Evolutionary conservation across 23 tunicate genomes (phyloP).

Genomic region (Botrylloides violaceus): DNA sequence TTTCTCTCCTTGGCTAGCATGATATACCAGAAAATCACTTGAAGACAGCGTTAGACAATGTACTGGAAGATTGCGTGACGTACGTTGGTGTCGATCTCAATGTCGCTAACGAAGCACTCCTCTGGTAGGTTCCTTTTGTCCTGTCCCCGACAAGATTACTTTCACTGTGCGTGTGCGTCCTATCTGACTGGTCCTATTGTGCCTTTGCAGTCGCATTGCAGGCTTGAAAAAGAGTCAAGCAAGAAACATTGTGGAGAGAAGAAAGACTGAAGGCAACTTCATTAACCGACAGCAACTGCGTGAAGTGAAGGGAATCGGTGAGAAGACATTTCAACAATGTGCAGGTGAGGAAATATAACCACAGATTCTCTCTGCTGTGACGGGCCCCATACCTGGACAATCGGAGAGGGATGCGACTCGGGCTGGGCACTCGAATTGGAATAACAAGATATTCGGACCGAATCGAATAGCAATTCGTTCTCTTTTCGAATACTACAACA

Average conservation of each 20-base stretch:
- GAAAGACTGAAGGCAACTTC: constrained; percentile 60
- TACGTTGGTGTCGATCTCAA: constrained; percentile 93
- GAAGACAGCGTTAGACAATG: constrained; percentile 46
- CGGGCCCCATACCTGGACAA: no score
- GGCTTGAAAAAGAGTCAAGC: constrained; percentile 77
- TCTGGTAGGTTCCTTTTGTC: constrained; percentile 46
- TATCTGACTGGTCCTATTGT: neutral
- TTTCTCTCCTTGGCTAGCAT: constrained; percentile 37
- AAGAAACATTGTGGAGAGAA: constrained; percentile 44
- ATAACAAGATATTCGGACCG: no score
- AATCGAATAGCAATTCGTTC: no score
- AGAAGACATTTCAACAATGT: constrained; percentile 91
- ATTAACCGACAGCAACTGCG: constrained; percentile 62
- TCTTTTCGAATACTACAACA: no score
- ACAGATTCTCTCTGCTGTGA: no score
- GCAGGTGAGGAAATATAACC: no score
- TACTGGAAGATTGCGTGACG: constrained; percentile 95
- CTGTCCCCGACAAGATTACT: neutral
- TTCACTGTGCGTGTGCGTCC: neutral
- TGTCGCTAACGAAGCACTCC: constrained; percentile 38
- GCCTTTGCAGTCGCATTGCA: constrained; percentile 49
- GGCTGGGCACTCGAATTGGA: no score
- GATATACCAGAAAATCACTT: constrained; percentile 51
- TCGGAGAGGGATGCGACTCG: no score
- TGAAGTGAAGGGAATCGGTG: constrained; percentile 59